Evolutionary conservation across 2,113 vertebrate species (phyloP).

Genomic region (Macquaria ambigua): DNA sequence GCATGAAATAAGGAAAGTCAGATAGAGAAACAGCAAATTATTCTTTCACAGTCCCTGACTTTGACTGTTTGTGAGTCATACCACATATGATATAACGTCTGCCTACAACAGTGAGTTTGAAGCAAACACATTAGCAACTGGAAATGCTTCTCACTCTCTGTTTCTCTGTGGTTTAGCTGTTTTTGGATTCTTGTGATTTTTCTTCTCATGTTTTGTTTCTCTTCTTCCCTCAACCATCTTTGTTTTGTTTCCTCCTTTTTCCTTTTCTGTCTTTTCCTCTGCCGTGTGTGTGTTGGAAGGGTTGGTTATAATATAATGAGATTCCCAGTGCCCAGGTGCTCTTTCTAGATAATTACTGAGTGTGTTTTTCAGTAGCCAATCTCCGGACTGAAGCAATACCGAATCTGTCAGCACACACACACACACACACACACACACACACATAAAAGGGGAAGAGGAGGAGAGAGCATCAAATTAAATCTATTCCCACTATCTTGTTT

Average conservation of each 20-base stretch:
- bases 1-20: background rate
- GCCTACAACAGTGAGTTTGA: constrained; percentile 7
- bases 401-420: constrained; percentile 58
- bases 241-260: background rate
- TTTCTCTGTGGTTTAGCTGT: constrained; percentile 13
- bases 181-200: constrained; percentile 20
- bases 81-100: background rate
- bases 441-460: background rate
- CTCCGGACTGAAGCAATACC: constrained; percentile 67
- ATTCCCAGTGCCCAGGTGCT: constrained; percentile 76
- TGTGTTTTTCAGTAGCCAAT: constrained; percentile 67
- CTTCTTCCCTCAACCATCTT: background rate
- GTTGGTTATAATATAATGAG: constrained; percentile 66
- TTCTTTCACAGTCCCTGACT: background rate
- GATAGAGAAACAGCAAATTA: background rate
- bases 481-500: constrained; percentile 58
- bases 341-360: constrained; percentile 77
- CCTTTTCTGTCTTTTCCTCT: background rate
- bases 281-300: constrained; percentile 15
- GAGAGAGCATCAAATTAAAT: constrained; percentile 68
- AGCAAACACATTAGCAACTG: background rate
- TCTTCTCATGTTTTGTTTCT: constrained; percentile 27
- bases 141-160: constrained; percentile 16
- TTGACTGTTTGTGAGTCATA: constrained; percentile 22
- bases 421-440: constrained; percentile 57